Conservation (phyloP, 2,113 vertebrate genomes). For the Ptilonorhynchus violaceus region DNA sequence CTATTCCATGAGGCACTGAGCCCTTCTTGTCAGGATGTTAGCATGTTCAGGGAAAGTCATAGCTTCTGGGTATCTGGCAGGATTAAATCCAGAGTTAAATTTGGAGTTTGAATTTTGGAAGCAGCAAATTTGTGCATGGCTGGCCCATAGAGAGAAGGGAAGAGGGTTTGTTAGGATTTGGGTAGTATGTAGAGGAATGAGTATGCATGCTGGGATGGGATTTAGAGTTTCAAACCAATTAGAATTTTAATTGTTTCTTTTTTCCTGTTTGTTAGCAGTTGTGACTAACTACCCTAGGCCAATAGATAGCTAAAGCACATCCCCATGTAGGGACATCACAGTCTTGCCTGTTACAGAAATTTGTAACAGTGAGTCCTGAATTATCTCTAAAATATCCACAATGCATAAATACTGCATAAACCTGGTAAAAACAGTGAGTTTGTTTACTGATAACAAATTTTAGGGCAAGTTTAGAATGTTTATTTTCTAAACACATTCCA, state of each 20-base stretch:
- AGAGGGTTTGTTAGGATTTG: neutral
- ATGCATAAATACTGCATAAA: neutral
- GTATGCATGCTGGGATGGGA: constrained; percentile 30
- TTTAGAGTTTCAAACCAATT: constrained; percentile 58
- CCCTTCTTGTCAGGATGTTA: neutral
- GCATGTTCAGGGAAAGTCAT: neutral
- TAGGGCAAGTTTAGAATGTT: constrained; percentile 17
- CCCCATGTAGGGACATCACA: neutral
- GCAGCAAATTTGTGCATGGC: neutral
- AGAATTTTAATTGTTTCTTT: constrained; percentile 49
- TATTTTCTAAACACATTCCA: constrained; percentile 35
- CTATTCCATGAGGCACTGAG: neutral
- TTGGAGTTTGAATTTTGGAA: neutral
- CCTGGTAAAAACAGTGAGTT: neutral
- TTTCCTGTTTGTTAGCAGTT: constrained; percentile 37
- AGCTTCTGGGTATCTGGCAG: neutral
- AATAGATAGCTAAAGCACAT: neutral
- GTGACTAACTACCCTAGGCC: constrained; percentile 25
- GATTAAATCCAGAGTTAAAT: neutral
- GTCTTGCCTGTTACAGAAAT: neutral
- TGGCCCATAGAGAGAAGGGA: neutral
- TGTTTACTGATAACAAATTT: constrained; percentile 28
- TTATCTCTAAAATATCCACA: neutral
- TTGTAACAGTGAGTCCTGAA: neutral
- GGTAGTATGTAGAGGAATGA: neutral